A percentile compares a stretch with the other conserved stretches of the same genome.
Evolutionary conservation across 2,888 invertebrate species (phyloP).

Genomic region (Orchesella flavescens): DNA sequence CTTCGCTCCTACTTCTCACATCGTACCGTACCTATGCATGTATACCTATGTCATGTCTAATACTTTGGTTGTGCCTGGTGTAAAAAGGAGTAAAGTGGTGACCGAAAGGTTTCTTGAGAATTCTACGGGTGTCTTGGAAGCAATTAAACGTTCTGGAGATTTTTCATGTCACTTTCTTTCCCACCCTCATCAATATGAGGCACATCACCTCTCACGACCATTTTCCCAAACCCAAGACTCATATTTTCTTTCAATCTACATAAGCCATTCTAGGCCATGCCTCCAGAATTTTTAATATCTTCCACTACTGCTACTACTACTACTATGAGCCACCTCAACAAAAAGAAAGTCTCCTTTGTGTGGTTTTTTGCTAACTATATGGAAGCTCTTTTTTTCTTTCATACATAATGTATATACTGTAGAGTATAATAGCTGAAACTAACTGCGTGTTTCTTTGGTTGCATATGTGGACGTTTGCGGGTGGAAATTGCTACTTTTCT

Average conservation of each 20-base stretch:
- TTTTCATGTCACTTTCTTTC: constrained; percentile 71
- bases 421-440: background rate
- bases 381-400: background rate
- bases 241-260: constrained; percentile 73
- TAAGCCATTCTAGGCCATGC: constrained; percentile 71
- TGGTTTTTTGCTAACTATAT: constrained; percentile 6
- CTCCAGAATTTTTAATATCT: constrained; percentile 72
- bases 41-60: too few relatives aligned
- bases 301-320: background rate
- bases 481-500: constrained; percentile 43
- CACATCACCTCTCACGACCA: constrained; percentile 70
- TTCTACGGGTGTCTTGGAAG: constrained; percentile 72
- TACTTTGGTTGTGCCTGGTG: constrained; percentile 15
- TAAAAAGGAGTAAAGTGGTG: constrained; percentile 41
- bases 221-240: constrained; percentile 69
- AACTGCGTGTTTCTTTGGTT: constrained; percentile 18
- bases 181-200: constrained; percentile 71
- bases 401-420: background rate
- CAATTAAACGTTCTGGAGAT: constrained; percentile 72
- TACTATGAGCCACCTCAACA: constrained; percentile 43
- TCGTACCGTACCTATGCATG: too few relatives aligned
- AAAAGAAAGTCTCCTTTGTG: constrained; percentile 49
- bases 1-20: background rate
- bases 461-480: constrained; percentile 41
- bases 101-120: constrained; percentile 69